Base-by-base conservation (phyloP, 2,888 invertebrate species). In the Metacarcinus magister region DNA sequence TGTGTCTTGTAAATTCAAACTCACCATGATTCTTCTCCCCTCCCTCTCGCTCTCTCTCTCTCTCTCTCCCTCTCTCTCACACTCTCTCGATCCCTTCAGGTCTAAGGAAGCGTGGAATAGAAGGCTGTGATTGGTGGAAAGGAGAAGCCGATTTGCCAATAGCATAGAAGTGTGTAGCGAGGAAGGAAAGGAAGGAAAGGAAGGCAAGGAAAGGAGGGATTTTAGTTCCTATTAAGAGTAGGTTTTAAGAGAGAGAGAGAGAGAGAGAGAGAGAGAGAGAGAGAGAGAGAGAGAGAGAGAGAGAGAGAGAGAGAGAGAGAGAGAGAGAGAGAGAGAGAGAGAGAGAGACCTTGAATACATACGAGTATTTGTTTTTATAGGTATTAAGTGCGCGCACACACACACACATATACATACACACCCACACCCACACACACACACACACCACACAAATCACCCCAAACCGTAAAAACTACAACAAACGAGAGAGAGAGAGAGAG, bases 221-320 rank as follows among this genome's bases (percentile, higher is more conserved):
- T 54, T 92, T 48, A 23, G 48, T 23, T 91, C 44, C 91, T 46
- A 75, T 32, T 43, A 28, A 39, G 82, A 44, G 82, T 67, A 46
- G 28, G 82, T n/a, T 28, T n/a, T 28, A 4, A 32, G 82, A 82
- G 32, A 82, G 82, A 82, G 32, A 82, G 82, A 82, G 32, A 82
- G 82, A 82, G 32, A 82, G 82, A 82, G 32, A 82, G 82, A 82
- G 82, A 44, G 94, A 94, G 94, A 67, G 82, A 75, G 94, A 94
- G 94, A 82, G 94, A 94, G 94, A 75, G 82, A 44, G 94, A 82
- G 94, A 82, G 82, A 28, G 82, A 44, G 82, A 75, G 94, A 39
- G 46, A 82, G 82, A 94, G 94, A 75, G 46, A 60, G 82, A 75
- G 67, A 28, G 67, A 75, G 46, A 94, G 67, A 46, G 82, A 82